phyloP scores from a whole-genome alignment of 2,113 vertebrate genomes.

The Apus apus region DNA sequence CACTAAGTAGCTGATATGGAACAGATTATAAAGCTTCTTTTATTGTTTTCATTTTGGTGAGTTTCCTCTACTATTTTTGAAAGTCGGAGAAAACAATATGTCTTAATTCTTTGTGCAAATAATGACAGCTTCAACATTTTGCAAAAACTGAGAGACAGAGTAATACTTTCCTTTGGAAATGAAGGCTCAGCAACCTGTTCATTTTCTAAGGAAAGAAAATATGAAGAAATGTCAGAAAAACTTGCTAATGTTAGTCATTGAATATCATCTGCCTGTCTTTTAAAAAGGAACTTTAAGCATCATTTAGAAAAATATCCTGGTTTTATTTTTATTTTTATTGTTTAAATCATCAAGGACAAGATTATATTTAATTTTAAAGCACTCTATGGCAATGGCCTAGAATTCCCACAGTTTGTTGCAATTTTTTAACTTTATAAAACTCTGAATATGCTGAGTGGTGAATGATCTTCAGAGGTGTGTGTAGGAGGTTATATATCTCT shows the following conservation, averaged over 20 bases:
- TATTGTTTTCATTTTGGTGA: not conserved
- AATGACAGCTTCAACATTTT: not conserved
- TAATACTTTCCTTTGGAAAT: not conserved
- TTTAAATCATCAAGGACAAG: not conserved
- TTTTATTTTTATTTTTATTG: not conserved
- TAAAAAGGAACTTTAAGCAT: not conserved
- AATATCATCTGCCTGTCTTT: not conserved
- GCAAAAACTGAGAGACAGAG: not conserved
- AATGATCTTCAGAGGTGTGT: not conserved
- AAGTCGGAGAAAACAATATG: not conserved
- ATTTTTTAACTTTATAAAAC: not conserved
- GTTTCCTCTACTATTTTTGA: not conserved
- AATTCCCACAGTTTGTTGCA: not conserved
- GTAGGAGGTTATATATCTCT: not conserved
- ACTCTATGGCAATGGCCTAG: not conserved
- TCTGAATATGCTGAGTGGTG: not conserved
- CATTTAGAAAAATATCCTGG: not conserved
- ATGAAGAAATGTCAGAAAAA: not conserved
- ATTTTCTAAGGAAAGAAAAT: not conserved
- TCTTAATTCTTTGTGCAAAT: not conserved
- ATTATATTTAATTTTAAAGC: not conserved
- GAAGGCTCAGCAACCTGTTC: not conserved
- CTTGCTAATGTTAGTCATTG: not conserved
- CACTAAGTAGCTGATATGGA: not conserved
- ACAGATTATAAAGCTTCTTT: not conserved